These are phyloP conservation scores for Odontomyia ornata DNA, from an alignment of 2,888 invertebrate genomes.

Conservation along the genomic window DNA sequence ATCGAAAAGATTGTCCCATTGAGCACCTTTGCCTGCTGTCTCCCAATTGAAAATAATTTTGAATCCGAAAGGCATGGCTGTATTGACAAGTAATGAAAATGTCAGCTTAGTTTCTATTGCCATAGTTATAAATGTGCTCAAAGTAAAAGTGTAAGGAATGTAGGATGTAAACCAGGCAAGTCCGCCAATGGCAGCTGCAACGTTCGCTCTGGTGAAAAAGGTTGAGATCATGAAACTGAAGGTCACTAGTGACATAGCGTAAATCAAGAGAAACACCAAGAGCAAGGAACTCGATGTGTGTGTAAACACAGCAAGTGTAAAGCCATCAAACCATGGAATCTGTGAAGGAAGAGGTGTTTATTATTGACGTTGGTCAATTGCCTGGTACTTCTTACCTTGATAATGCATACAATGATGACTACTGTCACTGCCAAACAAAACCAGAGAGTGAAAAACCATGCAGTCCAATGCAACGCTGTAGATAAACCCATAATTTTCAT, in stretches of 20 bases:
- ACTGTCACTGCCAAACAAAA: slow-evolving; percentile 72
- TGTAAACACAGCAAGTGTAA: slow-evolving; percentile 72
- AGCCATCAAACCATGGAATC: slow-evolving; percentile 67
- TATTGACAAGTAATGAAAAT: slow-evolving; percentile 76
- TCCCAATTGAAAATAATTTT: slow-evolving; percentile 74
- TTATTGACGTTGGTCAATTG: too few species aligned
- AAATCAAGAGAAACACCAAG: slow-evolving; percentile 77
- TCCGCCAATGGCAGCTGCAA: slow-evolving; percentile 79
- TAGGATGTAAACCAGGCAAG: slow-evolving; percentile 78
- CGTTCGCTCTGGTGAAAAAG: slow-evolving; percentile 82
- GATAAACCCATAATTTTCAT: slow-evolving; percentile 92
- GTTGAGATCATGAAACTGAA: slow-evolving; percentile 84
- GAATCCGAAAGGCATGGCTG: slow-evolving; percentile 83
- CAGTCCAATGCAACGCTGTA: slow-evolving; percentile 85
- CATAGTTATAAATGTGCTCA: slow-evolving; percentile 72
- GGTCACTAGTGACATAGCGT: slow-evolving; percentile 74
- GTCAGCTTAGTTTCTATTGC: slow-evolving; percentile 69
- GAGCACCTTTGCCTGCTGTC: too few species aligned
- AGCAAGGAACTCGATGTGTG: slow-evolving; percentile 71
- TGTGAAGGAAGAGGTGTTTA: slow-evolving; percentile 52
- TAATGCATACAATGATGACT: slow-evolving; percentile 67
- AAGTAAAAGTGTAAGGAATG: slow-evolving; percentile 75
- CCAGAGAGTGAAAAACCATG: slow-evolving; percentile 85
- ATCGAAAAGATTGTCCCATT: too few species aligned
- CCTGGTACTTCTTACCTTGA: slow-evolving; percentile 66